phyloP scores from a whole-genome alignment of 2,888 invertebrate genomes.

The Euproctis similis region DNA sequence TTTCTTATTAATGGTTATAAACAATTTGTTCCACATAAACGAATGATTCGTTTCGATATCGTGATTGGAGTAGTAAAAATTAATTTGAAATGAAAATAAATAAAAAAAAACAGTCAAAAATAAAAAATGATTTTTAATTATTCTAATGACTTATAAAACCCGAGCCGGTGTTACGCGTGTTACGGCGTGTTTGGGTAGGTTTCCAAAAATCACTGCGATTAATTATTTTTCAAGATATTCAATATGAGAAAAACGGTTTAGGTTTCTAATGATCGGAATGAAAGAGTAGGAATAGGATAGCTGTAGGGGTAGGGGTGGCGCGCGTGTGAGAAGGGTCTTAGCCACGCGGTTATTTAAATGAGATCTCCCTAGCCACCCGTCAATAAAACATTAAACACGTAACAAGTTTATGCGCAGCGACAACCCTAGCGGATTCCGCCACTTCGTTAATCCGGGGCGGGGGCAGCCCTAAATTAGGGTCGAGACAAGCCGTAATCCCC shows the following conservation, averaged over 20 bases:
- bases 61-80: conserved; percentile 47
- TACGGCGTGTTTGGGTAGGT: no score
- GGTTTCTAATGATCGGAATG: conserved; percentile 15
- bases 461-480: conserved; percentile 77
- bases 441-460: conserved; percentile 75
- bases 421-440: conserved; percentile 76
- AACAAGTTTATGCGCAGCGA: conserved; percentile 74
- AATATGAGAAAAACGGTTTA: conserved; percentile 10
- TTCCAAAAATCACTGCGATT: no score
- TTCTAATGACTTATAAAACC: not conserved
- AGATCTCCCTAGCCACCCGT: conserved; percentile 70
- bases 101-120: conserved; percentile 25
- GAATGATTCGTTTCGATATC: conserved; percentile 49
- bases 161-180: no score
- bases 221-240: no score
- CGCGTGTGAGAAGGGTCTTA: conserved; percentile 21
- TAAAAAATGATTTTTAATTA: not conserved
- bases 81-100: conserved; percentile 37
- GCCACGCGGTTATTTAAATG: conserved; percentile 64
- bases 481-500: conserved; percentile 76
- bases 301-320: conserved; percentile 4
- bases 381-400: conserved; percentile 76
- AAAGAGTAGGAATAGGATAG: no score
- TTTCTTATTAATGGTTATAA: conserved; percentile 58
- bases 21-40: conserved; percentile 62